Conservation (phyloP, 2,797 vertebrate species). For the Trachops cirrhosus region DNA sequence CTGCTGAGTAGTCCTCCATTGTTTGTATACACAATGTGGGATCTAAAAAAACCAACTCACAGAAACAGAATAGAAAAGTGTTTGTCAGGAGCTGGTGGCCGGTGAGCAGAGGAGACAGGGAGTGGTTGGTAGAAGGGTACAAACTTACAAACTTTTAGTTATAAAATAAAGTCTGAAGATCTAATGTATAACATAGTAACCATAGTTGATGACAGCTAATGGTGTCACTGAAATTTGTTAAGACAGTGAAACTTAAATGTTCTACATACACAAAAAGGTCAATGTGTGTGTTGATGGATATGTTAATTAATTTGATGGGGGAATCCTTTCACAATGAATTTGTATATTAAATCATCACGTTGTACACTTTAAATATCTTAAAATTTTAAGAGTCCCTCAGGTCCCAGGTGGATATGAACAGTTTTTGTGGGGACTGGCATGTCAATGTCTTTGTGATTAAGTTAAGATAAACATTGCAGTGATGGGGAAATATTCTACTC, state of each 20-base stretch:
- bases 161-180: neutral
- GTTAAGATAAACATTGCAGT: neutral
- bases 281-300: neutral
- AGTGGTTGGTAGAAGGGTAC: neutral
- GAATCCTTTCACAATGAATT: neutral
- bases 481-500: neutral
- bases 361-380: neutral
- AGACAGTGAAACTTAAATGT: neutral
- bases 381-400: neutral
- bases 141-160: neutral
- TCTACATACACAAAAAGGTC: neutral
- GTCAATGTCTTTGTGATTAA: neutral
- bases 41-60: neutral
- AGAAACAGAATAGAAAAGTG: neutral
- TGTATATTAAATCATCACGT: neutral
- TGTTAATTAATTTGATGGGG: neutral
- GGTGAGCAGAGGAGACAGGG: neutral
- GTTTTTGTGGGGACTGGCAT: neutral
- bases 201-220: neutral
- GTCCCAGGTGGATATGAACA: neutral
- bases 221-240: neutral
- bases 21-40: neutral
- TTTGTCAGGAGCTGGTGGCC: neutral
- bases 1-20: neutral
- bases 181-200: too few relatives aligned